A percentile compares a stretch with the other conserved stretches of the same genome.
These are phyloP conservation scores for Drosophila kohkoa DNA, from an alignment of 1,140 invertebrate species.

Conservation along the genomic window DNA sequence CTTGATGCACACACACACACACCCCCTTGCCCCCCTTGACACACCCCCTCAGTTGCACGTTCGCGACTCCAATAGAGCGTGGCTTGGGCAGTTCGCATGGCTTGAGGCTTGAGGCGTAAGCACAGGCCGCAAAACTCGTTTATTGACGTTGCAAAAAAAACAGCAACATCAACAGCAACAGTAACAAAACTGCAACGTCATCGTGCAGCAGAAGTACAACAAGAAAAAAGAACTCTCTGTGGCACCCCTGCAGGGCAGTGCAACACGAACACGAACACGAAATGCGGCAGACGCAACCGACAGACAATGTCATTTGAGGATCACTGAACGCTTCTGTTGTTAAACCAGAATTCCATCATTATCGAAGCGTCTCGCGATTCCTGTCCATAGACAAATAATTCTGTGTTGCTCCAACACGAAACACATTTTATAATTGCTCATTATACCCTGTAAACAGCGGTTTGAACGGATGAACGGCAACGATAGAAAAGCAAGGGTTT, in stretches of 20 bases:
- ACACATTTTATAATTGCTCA: background rate
- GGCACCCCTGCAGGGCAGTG: slow-evolving; percentile 30
- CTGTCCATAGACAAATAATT: slow-evolving; percentile 21
- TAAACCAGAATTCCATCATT: slow-evolving; percentile 62
- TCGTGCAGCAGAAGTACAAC: slow-evolving; percentile 30
- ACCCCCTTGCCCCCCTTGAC: background rate
- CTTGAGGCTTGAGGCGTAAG: slow-evolving; percentile 12
- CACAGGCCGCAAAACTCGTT: slow-evolving; percentile 31
- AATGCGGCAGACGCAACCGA: background rate
- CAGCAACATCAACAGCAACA: slow-evolving; percentile 48
- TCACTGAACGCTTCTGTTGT: slow-evolving; percentile 31
- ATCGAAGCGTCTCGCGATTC: slow-evolving; percentile 4
- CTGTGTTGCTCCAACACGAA: background rate
- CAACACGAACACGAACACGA: background rate
- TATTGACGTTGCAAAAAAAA: slow-evolving; percentile 50
- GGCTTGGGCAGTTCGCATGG: slow-evolving; percentile 40
- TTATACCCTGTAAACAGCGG: slow-evolving; percentile 1
- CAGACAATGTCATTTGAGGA: slow-evolving; percentile 44
- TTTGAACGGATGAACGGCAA: no score
- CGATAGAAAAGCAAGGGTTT: no score
- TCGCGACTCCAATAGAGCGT: slow-evolving; percentile 73
- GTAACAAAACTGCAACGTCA: slow-evolving; percentile 73
- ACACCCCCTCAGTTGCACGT: slow-evolving; percentile 1
- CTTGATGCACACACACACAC: background rate
- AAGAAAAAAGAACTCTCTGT: background rate